Evolutionary conservation across 2,888 invertebrate genomes (phyloP), one percentile per base, ranked within the genome.

Genomic region (Glyphotaelius pellucidus): DNA sequence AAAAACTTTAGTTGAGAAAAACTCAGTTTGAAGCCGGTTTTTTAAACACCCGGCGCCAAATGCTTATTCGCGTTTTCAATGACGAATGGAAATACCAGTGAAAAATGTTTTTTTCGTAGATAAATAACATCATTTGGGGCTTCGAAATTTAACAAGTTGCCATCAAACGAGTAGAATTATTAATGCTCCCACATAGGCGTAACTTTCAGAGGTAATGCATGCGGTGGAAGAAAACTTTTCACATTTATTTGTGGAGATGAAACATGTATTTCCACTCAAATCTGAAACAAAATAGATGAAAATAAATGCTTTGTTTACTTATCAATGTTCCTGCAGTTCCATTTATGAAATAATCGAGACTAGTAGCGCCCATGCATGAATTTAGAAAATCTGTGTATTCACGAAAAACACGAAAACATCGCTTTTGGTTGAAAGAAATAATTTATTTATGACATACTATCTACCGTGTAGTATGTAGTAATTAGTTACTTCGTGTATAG

Each of bases 1-100:
- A 32, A 83, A 32, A 83, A 83, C 83, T 83, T 83, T 83, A 83
- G 81, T 32, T 4, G 81, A 12, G 25, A 83, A 31, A 83, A 83
- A 83, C 30, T 83, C 81, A 83, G 67, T 67, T 67, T 67, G 67
- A 67, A 67, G 25, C 67, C 25, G 9, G 25, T 67, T 67, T 67
- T 67, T 67, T 67, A 67, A 25, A 67, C 67, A 67, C 67, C 67
- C 67, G 67, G 67, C 9, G 2, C 67, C 67, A 67, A 67, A 67
- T 67, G 67, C 67, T 67, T 67, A 25, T 67, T n/a, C 67, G 67
- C 67, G 67, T 67, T 25, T 67, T 67, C 67, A 67, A 67, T 67
- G 67, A 67, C 67, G 25, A 67, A 25, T 67, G 9, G 7, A 67
- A 67, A 25, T 42, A 42, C 42, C 15, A 14, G 15, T 14, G 14